Evolutionary conservation across 1,140 invertebrate species (phyloP).

Genomic region (Bombus polaris): DNA sequence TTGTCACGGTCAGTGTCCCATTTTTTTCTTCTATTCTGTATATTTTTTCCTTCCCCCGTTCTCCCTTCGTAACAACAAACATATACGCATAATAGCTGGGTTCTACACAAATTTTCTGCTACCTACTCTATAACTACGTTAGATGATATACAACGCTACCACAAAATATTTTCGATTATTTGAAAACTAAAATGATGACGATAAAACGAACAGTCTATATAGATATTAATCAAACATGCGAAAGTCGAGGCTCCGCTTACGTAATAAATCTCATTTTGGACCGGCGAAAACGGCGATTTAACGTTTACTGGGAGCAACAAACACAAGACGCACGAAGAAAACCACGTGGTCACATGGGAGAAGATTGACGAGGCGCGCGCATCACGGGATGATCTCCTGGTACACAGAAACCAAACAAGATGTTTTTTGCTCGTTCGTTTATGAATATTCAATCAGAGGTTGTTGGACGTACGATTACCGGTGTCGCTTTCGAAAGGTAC

Average conservation of each 20-base stretch:
- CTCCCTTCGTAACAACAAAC: no score
- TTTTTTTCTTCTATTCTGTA: conserved; percentile 2
- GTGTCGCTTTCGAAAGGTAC: conserved; percentile 35
- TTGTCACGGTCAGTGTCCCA: conserved; percentile 48
- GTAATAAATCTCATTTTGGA: not conserved
- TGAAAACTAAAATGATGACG: not conserved
- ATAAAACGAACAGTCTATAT: no score
- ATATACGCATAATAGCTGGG: not conserved
- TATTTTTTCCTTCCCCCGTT: not conserved
- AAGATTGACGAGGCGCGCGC: not conserved
- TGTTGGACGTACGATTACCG: conserved; percentile 26
- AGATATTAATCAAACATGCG: not conserved
- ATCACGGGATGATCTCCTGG: not conserved
- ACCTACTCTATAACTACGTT: not conserved
- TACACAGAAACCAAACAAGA: not conserved
- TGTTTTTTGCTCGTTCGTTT: not conserved
- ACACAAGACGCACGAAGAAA: not conserved
- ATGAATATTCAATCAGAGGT: conserved; percentile 36
- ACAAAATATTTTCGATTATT: not conserved
- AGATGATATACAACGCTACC: not conserved
- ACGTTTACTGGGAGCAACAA: not conserved
- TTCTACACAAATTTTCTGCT: not conserved
- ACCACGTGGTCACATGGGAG: not conserved
- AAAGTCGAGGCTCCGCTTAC: not conserved
- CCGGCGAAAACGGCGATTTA: not conserved